Evolutionary conservation across 2,797 vertebrate genomes (phyloP), one percentile per base, ranked within the genome.

Genomic region (Gephyroberyx darwinii): DNA sequence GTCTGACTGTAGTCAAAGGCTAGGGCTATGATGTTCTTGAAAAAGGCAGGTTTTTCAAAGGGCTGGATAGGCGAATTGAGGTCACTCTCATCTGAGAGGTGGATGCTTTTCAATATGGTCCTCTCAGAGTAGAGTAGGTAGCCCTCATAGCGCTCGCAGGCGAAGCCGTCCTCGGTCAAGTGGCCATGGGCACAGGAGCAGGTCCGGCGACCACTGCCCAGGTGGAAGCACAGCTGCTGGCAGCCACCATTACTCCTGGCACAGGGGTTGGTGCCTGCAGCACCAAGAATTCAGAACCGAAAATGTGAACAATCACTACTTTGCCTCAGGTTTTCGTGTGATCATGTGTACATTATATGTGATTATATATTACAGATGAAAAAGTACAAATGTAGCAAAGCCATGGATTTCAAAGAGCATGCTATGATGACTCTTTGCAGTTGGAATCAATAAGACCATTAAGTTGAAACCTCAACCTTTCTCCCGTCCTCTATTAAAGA

Each of bases 101-200:
- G 98, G 81, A 99, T 97, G 84, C 96, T 98, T 90, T 98, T 99
- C 52, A 99, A 69, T 81, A 98, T 96, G 54, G 96, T 98, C 90
- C 98, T 96, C 74, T 98, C 98, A 0, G 97, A 99, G 90, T 97
- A 99, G 1, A 99, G 93, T 52, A 99, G 93, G 91, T 99, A 99
- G 4, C 97, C 98, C 78, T 98, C 95, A 3, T 99, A 97, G 76
- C 96, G 94, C 71, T 95, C 88, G 75, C 98, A 99, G 83, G 93
- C 95, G 48, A 95, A 89, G 37, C 96, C 95, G 7, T 98, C 96
- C 19, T 95, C 94, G 9, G 96, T 95, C 68, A 99, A 90, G 75
- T 95, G 96, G 4, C 98, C 98, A 20, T 99, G 98, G 3, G 98
- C 98, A 7, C 98, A 99, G 33, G 96, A 96, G 50, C 98, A 99